phyloP scores from a whole-genome alignment of 2,797 vertebrate genomes.

The Dendrocincla fuliginosa region DNA sequence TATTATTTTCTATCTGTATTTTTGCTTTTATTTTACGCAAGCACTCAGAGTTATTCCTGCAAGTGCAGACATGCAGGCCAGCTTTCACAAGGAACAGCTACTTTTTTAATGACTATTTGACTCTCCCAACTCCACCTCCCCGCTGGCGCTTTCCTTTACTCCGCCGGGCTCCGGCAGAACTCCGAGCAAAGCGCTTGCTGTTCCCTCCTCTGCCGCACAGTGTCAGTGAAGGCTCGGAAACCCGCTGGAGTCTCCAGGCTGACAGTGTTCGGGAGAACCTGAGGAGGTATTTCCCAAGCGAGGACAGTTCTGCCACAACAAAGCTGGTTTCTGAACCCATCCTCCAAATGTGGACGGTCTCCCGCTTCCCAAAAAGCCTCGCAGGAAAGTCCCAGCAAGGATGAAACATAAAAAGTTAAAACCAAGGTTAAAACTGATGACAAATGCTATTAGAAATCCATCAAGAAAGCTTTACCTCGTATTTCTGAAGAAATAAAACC shows the following conservation, averaged over 20 bases:
- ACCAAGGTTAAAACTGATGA: neutral
- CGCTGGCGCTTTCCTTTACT: neutral
- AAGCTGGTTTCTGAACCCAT: neutral
- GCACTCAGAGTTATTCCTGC: neutral
- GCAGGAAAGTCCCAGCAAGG: neutral
- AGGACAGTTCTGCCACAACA: neutral
- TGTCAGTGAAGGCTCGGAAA: conserved; percentile 66
- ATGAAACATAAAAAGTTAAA: neutral
- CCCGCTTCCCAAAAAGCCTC: neutral
- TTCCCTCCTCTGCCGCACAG: conserved; percentile 66
- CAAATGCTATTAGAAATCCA: neutral
- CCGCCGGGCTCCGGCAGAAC: neutral
- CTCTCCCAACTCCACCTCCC: neutral
- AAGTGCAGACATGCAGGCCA: neutral
- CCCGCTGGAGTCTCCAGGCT: neutral
- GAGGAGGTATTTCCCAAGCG: accelerated
- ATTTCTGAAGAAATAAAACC: neutral
- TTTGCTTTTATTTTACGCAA: neutral
- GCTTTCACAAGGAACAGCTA: neutral
- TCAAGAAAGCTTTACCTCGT: neutral
- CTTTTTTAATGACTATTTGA: neutral
- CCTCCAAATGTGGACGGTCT: neutral
- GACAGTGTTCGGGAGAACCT: accelerated
- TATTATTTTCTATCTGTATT: neutral
- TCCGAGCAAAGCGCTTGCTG: conserved; percentile 1